Evolutionary conservation across 2,888 invertebrate species (phyloP).

Genomic region (Caenorhabditis becei): DNA sequence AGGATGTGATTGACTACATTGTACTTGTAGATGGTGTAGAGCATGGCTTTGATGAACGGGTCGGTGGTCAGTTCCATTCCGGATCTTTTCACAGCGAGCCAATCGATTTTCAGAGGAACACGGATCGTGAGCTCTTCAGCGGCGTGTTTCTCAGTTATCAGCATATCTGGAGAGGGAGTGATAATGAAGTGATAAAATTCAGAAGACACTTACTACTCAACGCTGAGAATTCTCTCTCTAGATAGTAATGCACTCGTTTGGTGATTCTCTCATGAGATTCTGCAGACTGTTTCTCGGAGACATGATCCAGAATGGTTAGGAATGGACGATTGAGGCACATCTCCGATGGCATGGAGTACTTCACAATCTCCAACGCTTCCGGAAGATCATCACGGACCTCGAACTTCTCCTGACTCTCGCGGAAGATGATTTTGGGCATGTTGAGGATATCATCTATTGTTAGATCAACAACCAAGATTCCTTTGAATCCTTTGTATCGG

Average conservation of each 20-base stretch:
- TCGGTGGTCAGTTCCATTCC: slow-evolving; percentile 71
- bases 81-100: slow-evolving; percentile 24
- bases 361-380: slow-evolving; percentile 66
- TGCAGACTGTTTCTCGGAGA: slow-evolving; percentile 62
- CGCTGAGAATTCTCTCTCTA: slow-evolving; percentile 61
- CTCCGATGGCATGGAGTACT: slow-evolving; percentile 74
- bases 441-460: slow-evolving; percentile 50
- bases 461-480: slow-evolving; percentile 76
- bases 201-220: slow-evolving; percentile 34
- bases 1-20: slow-evolving; percentile 67
- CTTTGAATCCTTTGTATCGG: slow-evolving; percentile 80
- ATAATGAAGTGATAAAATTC: neutral
- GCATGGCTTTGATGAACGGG: slow-evolving; percentile 74
- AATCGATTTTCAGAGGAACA: slow-evolving; percentile 66
- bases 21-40: slow-evolving; percentile 71
- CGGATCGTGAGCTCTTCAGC: slow-evolving; percentile 60
- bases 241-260: slow-evolving; percentile 56
- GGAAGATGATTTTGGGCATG: slow-evolving; percentile 38
- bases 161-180: slow-evolving; percentile 62
- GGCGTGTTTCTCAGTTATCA: slow-evolving; percentile 61
- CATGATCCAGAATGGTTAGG: slow-evolving; percentile 79
- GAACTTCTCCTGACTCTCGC: slow-evolving; percentile 75
- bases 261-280: slow-evolving; percentile 55
- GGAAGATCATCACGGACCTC: slow-evolving; percentile 42
- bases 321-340: slow-evolving; percentile 81